Evolutionary conservation across 2,888 invertebrate genomes (phyloP).

Genomic region (Epistrophe grossulariae): DNA sequence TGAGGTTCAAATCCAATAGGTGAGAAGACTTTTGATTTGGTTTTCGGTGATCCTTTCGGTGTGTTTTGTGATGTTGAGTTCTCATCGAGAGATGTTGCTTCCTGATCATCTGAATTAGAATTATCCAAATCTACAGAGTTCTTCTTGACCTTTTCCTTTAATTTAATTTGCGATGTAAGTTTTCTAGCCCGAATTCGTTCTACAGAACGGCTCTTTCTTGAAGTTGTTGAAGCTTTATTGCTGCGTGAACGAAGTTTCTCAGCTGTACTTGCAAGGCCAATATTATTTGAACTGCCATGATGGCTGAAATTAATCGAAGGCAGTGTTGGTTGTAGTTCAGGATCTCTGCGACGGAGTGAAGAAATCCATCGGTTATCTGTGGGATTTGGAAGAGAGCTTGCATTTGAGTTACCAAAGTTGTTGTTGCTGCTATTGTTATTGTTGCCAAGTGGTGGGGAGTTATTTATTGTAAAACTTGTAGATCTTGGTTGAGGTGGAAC

Average conservation of each 20-base stretch:
- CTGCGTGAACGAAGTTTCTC: slow-evolving; percentile 79
- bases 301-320: slow-evolving; percentile 86
- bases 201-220: slow-evolving; percentile 83
- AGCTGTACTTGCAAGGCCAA: slow-evolving; percentile 81
- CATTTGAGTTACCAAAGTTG: slow-evolving; percentile 58
- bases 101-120: slow-evolving; percentile 84
- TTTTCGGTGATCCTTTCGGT: slow-evolving; percentile 82
- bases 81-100: slow-evolving; percentile 83
- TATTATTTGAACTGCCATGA: slow-evolving; percentile 83
- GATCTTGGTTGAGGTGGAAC: slow-evolving; percentile 84
- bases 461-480: slow-evolving; percentile 77
- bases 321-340: slow-evolving; percentile 87
- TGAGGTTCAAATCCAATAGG: slow-evolving; percentile 90
- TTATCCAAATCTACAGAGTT: slow-evolving; percentile 83
- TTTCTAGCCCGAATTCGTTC: slow-evolving; percentile 84
- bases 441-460: slow-evolving; percentile 67
- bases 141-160: slow-evolving; percentile 83
- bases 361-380: slow-evolving; percentile 89
- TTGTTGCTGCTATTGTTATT: slow-evolving; percentile 66
- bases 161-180: slow-evolving; percentile 82
- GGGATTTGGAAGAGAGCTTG: slow-evolving; percentile 81
- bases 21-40: slow-evolving; percentile 82
- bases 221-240: slow-evolving; percentile 81
- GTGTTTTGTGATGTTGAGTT: slow-evolving; percentile 82
- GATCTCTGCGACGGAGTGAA: slow-evolving; percentile 87